A percentile compares a stretch with the other conserved stretches of the same genome.
These are phyloP conservation scores for Epinephelus coioides DNA, from an alignment of 2,797 vertebrate genomes.

Conservation along the genomic window DNA sequence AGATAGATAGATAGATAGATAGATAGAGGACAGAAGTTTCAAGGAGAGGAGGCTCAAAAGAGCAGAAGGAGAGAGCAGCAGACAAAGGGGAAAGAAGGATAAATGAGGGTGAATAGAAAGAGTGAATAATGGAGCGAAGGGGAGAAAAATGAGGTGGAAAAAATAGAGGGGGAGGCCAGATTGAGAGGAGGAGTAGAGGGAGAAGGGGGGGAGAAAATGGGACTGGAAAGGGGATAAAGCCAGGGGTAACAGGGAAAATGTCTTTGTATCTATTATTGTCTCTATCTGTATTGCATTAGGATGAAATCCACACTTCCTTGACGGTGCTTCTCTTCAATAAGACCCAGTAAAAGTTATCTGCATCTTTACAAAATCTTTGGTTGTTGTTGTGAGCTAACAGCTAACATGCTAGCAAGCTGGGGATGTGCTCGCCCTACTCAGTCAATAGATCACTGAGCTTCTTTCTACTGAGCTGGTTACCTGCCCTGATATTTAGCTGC, in stretches of 20 bases:
- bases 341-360: neutral
- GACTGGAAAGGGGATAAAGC: constrained; percentile 22
- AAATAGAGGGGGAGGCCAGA: constrained; percentile 51
- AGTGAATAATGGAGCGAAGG: constrained; percentile 60
- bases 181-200: constrained; percentile 51
- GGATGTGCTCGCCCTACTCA: neutral
- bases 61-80: constrained; percentile 49
- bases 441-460: neutral
- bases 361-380: neutral
- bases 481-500: too few species aligned
- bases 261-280: constrained; percentile 27
- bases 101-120: constrained; percentile 59
- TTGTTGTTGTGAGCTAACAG: neutral
- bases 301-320: constrained; percentile 38
- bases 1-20: constrained; percentile 18
- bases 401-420: neutral
- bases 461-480: neutral
- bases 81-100: constrained; percentile 61
- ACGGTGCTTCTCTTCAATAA: constrained; percentile 59
- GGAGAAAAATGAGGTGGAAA: constrained; percentile 65
- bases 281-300: constrained; percentile 25
- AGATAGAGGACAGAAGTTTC: constrained; percentile 25
- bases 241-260: constrained; percentile 19
- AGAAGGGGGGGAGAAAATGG: constrained; percentile 19
- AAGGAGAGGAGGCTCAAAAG: constrained; percentile 47